Conservation (phyloP, 2,888 invertebrate species). For the Pristionchus exspectatus region DNA sequence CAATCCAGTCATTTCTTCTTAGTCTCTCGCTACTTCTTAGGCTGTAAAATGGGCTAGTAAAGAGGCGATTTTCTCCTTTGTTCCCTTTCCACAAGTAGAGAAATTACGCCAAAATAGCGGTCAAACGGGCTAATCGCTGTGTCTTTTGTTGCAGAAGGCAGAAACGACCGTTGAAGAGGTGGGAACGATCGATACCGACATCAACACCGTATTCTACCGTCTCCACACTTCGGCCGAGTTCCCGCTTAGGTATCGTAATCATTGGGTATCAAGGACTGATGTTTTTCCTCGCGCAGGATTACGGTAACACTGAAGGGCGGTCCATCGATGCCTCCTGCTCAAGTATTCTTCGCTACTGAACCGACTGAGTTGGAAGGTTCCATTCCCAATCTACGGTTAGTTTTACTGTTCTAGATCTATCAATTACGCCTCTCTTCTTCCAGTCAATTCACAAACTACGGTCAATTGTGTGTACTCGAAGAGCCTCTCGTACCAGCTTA, state of each 20-base stretch:
- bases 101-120: constrained; percentile 38
- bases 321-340: constrained; percentile 63
- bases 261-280: not conserved
- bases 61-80: constrained; percentile 21
- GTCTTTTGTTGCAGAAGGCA: constrained; percentile 57
- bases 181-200: constrained; percentile 66
- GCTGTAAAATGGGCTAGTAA: constrained; percentile 1
- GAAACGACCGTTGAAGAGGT: constrained; percentile 67
- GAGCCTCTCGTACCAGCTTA: constrained; percentile 70
- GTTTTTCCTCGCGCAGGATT: constrained; percentile 57
- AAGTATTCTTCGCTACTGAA: constrained; percentile 64
- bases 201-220: constrained; percentile 65
- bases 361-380: constrained; percentile 63
- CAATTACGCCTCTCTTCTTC: not conserved
- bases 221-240: constrained; percentile 63
- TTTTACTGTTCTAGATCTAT: not conserved
- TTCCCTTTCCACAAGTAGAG: constrained; percentile 17
- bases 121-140: constrained; percentile 1
- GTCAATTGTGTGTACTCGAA: constrained; percentile 69
- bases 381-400: constrained; percentile 62
- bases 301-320: constrained; percentile 66
- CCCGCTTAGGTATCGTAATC: constrained; percentile 62
- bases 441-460: constrained; percentile 68
- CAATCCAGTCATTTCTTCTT: not conserved
- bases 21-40: not conserved